Base-by-base conservation (phyloP, 2,113 vertebrate genomes). In the Morone chrysops region DNA sequence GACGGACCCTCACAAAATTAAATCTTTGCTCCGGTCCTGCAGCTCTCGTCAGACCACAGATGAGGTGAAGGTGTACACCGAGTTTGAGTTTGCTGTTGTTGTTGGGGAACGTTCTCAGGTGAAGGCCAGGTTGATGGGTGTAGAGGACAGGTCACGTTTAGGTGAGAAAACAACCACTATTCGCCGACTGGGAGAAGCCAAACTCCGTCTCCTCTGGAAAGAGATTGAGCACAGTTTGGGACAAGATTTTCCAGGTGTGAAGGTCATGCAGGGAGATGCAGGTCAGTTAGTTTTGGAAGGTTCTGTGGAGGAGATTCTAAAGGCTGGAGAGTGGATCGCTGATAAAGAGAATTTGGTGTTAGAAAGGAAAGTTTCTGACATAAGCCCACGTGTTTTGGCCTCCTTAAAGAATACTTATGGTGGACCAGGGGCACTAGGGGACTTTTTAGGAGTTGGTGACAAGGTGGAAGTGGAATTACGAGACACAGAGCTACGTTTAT, bases 121-220 rank as follows among this genome's bases (percentile, higher is more conserved):
- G 3, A 31, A 82, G 0, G 59, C 75, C 36, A 65, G 40, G 60
- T 54, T 89, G 48, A 62, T 3, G 38, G 70, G 74, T 8, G 5
- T 43, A 2, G 47, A 17, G 0, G 6, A 10, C 8, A 14, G 31
- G 9, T 51, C 80, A 31, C 7, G 6, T 45, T 41, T 5, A 7
- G 12, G 18, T 59, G 70, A 80, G 68, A 70, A 38, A 31, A 41
- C 83, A 53, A 65, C 63, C 10, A 81, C 36, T 1, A 50, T 43
- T 25, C 70, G 61, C 16, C 73, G 57, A 25, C 2, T 94, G 1
- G 87, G 89, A 3, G 61, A 87, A n/a, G 83, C 87, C 13, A 90
- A 89, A 50, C 88, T 91, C 11, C 31, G 75, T n/a, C 90, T 94
- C 50, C 72, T 94, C 9, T 70, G 87, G 75, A 18, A 79, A 51